phyloP scores from a whole-genome alignment of 2,113 vertebrate species.

The Aythya baeri region DNA sequence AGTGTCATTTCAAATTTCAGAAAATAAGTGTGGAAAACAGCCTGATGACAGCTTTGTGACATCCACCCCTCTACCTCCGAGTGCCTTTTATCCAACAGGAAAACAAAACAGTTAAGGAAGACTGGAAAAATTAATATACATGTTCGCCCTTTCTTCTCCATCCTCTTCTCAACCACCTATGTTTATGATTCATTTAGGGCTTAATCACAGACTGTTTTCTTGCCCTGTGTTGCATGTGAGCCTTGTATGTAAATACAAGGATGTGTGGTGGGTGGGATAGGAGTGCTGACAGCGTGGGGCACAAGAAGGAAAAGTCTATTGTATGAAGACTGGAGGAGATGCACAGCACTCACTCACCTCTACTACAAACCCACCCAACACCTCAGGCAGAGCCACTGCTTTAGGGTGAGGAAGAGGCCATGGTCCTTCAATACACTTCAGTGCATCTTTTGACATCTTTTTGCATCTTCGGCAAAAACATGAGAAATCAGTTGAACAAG shows the following conservation, averaged over 20 bases:
- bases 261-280: background rate
- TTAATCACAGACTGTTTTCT: background rate
- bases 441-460: background rate
- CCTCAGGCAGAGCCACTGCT: background rate
- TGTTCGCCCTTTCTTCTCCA: background rate
- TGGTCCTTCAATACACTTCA: background rate
- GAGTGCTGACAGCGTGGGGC: background rate
- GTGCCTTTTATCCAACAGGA: conserved; percentile 18
- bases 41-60: conserved; percentile 52
- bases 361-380: background rate
- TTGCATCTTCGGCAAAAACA: background rate
- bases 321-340: background rate
- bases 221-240: background rate
- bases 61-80: conserved; percentile 4
- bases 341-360: background rate
- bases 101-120: conserved; percentile 32
- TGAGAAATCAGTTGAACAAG: background rate
- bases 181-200: background rate
- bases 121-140: background rate
- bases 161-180: background rate
- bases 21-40: conserved; percentile 56
- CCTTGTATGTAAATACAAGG: background rate
- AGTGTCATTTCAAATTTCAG: conserved; percentile 46
- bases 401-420: background rate
- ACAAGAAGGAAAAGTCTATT: background rate